Evolutionary conservation across 2,113 vertebrate species (phyloP), one percentile per base, ranked within the genome.

Genomic region (Atrichornis clamosus): DNA sequence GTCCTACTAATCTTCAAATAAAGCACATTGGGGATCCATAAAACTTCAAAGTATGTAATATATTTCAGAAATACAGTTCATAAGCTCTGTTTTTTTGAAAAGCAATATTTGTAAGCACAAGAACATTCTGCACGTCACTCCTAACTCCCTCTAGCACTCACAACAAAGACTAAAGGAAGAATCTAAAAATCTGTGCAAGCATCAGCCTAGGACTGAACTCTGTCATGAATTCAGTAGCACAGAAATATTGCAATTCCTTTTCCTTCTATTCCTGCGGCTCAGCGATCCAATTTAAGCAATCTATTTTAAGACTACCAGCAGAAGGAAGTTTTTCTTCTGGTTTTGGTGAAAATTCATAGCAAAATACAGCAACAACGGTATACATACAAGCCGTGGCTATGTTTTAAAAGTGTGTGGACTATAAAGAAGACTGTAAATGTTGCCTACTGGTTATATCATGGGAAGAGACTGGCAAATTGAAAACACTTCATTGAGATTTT

Each of bases 71-170:
- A 81, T 94, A 79, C 20, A 41, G 64, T 72, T 86, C 80, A 81
- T 90, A 92, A 94, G 49, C 62, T 84, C 68, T 75, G 9, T 0
- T 87, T 91, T 87, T 89, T 72, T 81, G 42, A 49, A 79, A 91
- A 91, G 41, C 63, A 95, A 46, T 97, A 93, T 89, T 94, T 96
- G 87, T 89, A 92, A 96, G 63, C 68, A 63, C 56, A 81, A 75
- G 64, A 94, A 47, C 68, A 70, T 86, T 92, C 74, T 72, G 33
- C 37, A 80, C 85, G 52, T 72, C 15, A 18, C 59, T 84, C 68
- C 32, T 90, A 87, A 73, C 21, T 90, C 91, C 63, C 85, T 81
- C 50, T 42, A 60, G 75, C 50, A 87, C 47, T 84, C 26, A 6
- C 18, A 75, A 52, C 26, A 88, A 88, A 88, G 84, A 76, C 67